Conservation (phyloP, 2,888 invertebrate genomes). For the Lissocephala sabroskyi region DNA sequence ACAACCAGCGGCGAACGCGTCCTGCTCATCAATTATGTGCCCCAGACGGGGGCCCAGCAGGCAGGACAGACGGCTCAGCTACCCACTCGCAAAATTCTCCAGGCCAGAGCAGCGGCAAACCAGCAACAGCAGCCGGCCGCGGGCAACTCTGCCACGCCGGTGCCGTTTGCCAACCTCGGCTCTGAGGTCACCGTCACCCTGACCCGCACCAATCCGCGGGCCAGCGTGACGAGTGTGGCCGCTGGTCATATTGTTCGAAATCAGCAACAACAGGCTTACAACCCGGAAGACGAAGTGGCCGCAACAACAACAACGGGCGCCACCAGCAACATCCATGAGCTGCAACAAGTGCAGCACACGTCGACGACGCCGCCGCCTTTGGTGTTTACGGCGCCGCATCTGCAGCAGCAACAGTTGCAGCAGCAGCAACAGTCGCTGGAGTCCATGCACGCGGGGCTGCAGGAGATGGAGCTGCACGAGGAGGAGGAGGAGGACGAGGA, state of each 20-base stretch:
- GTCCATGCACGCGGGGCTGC: constrained; percentile 14
- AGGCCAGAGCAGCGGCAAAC: constrained; percentile 46
- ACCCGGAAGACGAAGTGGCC: constrained; percentile 25
- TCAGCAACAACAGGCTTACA: constrained; percentile 39
- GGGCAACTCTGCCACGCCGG: constrained; percentile 42
- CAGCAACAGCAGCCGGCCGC: constrained; percentile 19
- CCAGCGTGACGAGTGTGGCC: constrained; percentile 52
- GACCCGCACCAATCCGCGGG: constrained; percentile 58
- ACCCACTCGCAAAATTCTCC: constrained; percentile 58
- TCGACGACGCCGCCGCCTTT: constrained; percentile 65
- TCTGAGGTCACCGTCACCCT: constrained; percentile 68
- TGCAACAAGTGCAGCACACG: constrained; percentile 39
- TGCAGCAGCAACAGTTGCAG: constrained; percentile 34
- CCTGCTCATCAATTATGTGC: constrained; percentile 65
- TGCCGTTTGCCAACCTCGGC: constrained; percentile 67
- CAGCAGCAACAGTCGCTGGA: constrained; percentile 36
- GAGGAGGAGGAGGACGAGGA: constrained; percentile 32
- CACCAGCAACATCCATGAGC: constrained; percentile 21
- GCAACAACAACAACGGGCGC: constrained; percentile 32
- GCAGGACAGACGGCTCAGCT: constrained; percentile 23
- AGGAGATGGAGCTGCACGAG: constrained; percentile 35
- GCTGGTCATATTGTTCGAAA: constrained; percentile 70
- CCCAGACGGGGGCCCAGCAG: constrained; percentile 44
- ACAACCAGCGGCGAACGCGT: constrained; percentile 66
- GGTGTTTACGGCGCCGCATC: constrained; percentile 47